These are phyloP conservation scores for Nudaria mundana DNA, from an alignment of 2,888 invertebrate genomes.

Conservation along the genomic window DNA sequence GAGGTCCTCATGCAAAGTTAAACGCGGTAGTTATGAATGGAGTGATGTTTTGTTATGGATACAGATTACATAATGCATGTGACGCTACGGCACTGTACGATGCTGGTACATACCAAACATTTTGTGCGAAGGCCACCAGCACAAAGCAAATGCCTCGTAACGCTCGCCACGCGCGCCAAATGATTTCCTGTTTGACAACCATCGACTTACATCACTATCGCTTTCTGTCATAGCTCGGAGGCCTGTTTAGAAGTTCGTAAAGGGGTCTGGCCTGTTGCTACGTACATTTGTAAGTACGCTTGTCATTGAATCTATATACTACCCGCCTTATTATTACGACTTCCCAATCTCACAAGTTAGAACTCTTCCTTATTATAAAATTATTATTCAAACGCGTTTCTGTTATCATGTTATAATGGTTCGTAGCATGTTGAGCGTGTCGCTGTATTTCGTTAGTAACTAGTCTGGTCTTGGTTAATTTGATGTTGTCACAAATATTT, in stretches of 20 bases:
- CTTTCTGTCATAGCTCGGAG: constrained; percentile 73
- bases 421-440: constrained; percentile 42
- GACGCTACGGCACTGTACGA: constrained; percentile 33
- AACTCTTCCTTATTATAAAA: constrained; percentile 64
- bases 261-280: constrained; percentile 75
- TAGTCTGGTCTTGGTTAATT: constrained; percentile 39
- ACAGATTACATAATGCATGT: constrained; percentile 69
- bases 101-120: constrained; percentile 63
- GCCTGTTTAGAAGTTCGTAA: constrained; percentile 72
- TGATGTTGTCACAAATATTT: constrained; percentile 44
- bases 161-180: constrained; percentile 73
- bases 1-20: constrained; percentile 58
- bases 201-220: constrained; percentile 80
- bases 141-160: constrained; percentile 68
- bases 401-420: constrained; percentile 43
- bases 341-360: constrained; percentile 56
- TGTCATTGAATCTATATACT: constrained; percentile 64
- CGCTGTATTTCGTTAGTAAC: constrained; percentile 50
- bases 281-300: constrained; percentile 55
- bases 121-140: constrained; percentile 69
- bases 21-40: constrained; percentile 66
- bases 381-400: constrained; percentile 53
- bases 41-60: constrained; percentile 63
- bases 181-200: constrained; percentile 80
- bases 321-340: constrained; percentile 65